phyloP scores from a whole-genome alignment of 2,888 invertebrate species.

The Agriopis marginaria region DNA sequence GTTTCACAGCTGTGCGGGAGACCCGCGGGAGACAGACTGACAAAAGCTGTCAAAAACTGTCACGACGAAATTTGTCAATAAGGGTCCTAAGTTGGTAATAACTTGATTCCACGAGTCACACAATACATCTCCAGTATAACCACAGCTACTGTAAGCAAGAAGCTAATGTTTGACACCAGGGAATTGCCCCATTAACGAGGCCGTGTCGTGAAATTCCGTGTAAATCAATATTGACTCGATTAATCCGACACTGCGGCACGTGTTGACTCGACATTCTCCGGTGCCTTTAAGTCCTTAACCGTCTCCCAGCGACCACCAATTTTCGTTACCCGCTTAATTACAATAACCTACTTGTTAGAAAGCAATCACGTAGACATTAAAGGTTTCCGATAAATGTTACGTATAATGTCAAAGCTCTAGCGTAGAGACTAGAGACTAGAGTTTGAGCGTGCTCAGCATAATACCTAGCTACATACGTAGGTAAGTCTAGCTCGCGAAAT shows the following conservation, averaged over 20 bases:
- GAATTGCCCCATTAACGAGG: conserved; percentile 41
- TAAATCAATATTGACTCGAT: conserved; percentile 62
- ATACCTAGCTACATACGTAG: too few relatives aligned
- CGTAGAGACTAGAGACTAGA: too few relatives aligned
- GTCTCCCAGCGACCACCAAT: conserved; percentile 19
- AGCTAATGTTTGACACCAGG: conserved; percentile 31
- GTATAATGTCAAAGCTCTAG: conserved; percentile 2
- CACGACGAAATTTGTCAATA: too few relatives aligned
- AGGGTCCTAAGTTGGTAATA: neutral
- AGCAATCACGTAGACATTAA: conserved; percentile 19
- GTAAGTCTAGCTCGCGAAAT: too few relatives aligned
- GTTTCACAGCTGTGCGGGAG: too few relatives aligned
- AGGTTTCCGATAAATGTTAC: conserved; percentile 15
- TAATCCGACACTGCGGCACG: conserved; percentile 54
- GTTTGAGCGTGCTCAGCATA: too few relatives aligned
- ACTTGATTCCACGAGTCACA: neutral
- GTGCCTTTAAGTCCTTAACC: conserved; percentile 10
- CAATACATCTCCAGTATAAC: neutral
- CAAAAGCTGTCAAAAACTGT: too few relatives aligned
- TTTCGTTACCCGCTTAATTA: conserved; percentile 32
- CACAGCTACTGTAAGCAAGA: neutral
- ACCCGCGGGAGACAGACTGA: too few relatives aligned
- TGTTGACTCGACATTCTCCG: conserved; percentile 46
- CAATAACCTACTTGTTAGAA: conserved; percentile 24
- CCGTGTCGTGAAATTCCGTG: conserved; percentile 41